Evolutionary conservation across 2,797 vertebrate species (phyloP).

Genomic region (Australoheros facetus): DNA sequence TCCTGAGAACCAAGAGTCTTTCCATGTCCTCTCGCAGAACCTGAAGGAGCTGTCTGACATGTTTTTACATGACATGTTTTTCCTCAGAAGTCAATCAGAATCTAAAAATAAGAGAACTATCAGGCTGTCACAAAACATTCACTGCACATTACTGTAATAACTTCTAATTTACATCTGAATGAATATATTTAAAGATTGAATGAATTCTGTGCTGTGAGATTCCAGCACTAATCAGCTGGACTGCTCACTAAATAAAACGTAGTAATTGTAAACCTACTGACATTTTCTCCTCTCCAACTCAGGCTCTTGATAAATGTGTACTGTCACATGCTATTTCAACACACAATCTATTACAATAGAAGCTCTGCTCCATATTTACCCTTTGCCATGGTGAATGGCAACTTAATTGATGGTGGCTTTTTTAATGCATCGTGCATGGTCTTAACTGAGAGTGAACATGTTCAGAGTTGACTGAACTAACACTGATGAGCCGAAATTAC

Average conservation of each 20-base stretch:
- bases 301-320: neutral
- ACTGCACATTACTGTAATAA: neutral
- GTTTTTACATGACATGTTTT: neutral
- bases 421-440: neutral
- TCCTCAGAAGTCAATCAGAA: neutral
- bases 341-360: neutral
- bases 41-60: neutral
- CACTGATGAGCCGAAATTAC: neutral
- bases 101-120: neutral
- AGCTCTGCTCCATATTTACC: neutral
- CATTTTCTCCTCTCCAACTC: neutral
- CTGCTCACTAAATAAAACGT: neutral
- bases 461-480: neutral
- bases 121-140: neutral
- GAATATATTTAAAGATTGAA: neutral
- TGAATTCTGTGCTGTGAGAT: neutral
- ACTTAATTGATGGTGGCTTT: neutral
- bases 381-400: neutral
- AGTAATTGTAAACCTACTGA: neutral
- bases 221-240: neutral
- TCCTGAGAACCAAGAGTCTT: neutral
- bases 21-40: neutral
- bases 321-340: neutral
- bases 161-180: neutral
- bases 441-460: neutral